Conservation (phyloP, 2,113 vertebrate genomes). For the Podocnemis expansa region DNA sequence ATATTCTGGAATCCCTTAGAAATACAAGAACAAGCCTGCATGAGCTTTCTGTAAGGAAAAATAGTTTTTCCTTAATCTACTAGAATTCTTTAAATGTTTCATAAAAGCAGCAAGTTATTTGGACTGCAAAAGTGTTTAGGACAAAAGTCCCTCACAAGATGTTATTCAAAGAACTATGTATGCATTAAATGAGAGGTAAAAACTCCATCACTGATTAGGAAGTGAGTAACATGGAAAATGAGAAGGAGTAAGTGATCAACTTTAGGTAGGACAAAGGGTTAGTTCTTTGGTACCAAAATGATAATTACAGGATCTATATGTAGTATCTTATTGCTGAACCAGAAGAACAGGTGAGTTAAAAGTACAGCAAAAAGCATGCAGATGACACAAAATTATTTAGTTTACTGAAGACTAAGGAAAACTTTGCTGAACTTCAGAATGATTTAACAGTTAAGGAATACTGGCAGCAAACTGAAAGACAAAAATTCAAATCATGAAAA, state of each 20-base stretch:
- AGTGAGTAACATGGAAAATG: neutral
- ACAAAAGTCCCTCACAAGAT: neutral
- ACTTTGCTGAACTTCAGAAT: neutral
- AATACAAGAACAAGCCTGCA: neutral
- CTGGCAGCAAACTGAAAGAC: neutral
- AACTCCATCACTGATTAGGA: neutral
- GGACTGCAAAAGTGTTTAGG: neutral
- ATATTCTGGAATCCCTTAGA: neutral
- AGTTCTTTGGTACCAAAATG: neutral
- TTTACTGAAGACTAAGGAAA: neutral
- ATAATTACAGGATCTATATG: neutral
- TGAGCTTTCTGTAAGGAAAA: neutral
- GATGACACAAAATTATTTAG: neutral
- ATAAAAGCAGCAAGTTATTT: neutral
- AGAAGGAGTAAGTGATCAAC: neutral
- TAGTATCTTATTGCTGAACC: neutral
- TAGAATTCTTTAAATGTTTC: neutral
- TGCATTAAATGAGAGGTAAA: neutral
- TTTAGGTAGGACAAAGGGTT: neutral
- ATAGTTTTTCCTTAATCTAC: neutral
- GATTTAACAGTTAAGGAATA: neutral
- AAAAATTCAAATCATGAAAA: neutral
- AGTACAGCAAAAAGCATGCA: neutral
- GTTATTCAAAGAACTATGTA: neutral
- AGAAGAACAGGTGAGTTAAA: neutral